Evolutionary conservation across 2,888 invertebrate genomes (phyloP).

Genomic region (Ornithoptera alexandrae): DNA sequence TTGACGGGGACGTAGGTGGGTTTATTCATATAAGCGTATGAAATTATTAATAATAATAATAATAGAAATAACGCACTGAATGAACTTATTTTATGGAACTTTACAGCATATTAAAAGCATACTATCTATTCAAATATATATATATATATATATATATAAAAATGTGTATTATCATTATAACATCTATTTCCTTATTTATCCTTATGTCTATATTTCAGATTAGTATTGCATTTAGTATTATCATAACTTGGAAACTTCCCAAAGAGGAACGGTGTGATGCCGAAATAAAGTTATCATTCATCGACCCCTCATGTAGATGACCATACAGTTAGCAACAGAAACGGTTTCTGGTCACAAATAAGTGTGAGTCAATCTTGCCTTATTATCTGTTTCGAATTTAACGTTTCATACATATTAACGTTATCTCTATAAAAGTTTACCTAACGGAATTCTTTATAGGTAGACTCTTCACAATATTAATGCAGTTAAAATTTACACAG

Average conservation of each 20-base stretch:
- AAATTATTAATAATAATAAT: too few relatives aligned
- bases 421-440: conserved; percentile 9
- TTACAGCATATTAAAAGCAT: too few relatives aligned
- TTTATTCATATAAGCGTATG: too few relatives aligned
- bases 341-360: conserved; percentile 65
- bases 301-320: conserved; percentile 47
- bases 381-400: conserved; percentile 22
- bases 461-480: neutral
- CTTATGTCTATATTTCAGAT: too few relatives aligned
- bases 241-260: neutral
- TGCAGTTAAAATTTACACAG: too few relatives aligned
- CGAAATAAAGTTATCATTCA: conserved; percentile 61
- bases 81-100: too few relatives aligned
- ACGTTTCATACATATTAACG: conserved; percentile 6
- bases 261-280: neutral
- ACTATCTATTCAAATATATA: too few relatives aligned
- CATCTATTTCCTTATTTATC: too few relatives aligned
- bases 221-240: neutral
- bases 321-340: conserved; percentile 59
- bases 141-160: too few relatives aligned
- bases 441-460: conserved; percentile 11
- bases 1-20: too few relatives aligned
- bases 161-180: too few relatives aligned
- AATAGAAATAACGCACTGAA: too few relatives aligned
- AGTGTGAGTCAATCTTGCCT: conserved; percentile 65